These are phyloP conservation scores for Mystacides longicornis DNA, from an alignment of 2,888 invertebrate species.

Conservation along the genomic window DNA sequence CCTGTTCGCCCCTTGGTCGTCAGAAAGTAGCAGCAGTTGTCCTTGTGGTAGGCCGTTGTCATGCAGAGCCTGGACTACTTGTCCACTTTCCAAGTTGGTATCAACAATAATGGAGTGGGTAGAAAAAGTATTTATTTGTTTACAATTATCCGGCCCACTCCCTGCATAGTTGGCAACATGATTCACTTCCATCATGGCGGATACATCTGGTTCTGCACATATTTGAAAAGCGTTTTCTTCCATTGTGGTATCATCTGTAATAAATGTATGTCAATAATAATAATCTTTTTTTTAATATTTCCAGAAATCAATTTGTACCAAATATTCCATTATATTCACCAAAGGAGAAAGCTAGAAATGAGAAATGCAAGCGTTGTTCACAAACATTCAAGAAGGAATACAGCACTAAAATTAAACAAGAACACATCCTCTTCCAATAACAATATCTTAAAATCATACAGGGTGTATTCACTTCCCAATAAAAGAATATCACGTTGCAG, in stretches of 20 bases:
- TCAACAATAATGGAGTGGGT: background rate
- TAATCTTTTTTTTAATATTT: too few species aligned
- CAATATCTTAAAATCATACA: too few species aligned
- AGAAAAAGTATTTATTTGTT: background rate
- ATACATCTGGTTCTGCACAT: background rate
- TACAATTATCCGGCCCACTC: background rate
- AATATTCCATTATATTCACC: too few species aligned
- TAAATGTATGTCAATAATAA: background rate
- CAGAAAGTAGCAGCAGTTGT: constrained; percentile 11
- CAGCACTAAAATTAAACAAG: too few species aligned
- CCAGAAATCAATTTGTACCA: too few species aligned
- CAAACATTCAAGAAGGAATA: too few species aligned
- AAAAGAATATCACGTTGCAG: too few species aligned
- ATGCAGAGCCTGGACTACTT: constrained; percentile 3
- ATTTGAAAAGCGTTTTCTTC: background rate
- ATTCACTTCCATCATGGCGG: background rate
- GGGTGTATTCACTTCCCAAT: too few species aligned
- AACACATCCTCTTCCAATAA: too few species aligned
- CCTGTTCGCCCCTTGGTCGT: constrained; percentile 6
- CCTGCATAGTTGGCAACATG: background rate
- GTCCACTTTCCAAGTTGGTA: background rate
- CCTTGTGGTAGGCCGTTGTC: constrained; percentile 11
- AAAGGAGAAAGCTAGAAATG: too few species aligned
- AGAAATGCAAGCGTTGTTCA: too few species aligned
- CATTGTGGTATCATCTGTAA: background rate